phyloP scores from a whole-genome alignment of 2,113 vertebrate species.

The Rousettus leschenaultii region DNA sequence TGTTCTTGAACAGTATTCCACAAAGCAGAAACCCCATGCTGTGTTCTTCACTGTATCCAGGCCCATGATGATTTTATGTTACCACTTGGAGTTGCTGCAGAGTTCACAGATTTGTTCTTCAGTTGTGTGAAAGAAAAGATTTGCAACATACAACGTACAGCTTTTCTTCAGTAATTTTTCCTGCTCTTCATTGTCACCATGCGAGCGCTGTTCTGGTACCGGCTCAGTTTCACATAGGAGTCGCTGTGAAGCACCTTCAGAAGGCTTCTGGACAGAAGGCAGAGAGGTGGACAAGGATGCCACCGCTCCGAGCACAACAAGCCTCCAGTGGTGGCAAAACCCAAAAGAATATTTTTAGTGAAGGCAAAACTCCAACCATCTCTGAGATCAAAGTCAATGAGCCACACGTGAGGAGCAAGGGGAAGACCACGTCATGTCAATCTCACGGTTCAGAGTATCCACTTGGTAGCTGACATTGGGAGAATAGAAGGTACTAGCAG shows the following conservation, averaged over 20 bases:
- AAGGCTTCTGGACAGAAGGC: too few species aligned
- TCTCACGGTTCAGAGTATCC: neutral
- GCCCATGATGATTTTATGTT: constrained; percentile 92
- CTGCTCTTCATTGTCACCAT: constrained; percentile 91
- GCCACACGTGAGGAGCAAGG: neutral
- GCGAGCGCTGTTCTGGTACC: too few species aligned
- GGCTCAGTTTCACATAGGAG: too few species aligned
- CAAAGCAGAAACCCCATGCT: constrained; percentile 93
- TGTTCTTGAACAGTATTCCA: constrained; percentile 88
- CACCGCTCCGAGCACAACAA: too few species aligned
- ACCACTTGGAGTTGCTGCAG: constrained; percentile 88
- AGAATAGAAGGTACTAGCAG: neutral
- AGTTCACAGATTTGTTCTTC: constrained; percentile 94
- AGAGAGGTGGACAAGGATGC: too few species aligned
- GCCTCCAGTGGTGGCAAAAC: too few species aligned
- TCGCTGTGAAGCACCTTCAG: too few species aligned
- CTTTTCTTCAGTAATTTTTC: constrained; percentile 92
- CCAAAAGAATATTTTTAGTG: constrained; percentile 1
- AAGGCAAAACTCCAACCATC: constrained; percentile 6
- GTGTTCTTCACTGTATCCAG: constrained; percentile 93
- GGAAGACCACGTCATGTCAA: neutral
- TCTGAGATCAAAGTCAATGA: constrained; percentile 32
- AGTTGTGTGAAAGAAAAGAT: constrained; percentile 93
- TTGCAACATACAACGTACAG: constrained; percentile 90
- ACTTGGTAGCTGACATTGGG: neutral